These are phyloP conservation scores for Neoscelio sp. DNA, from an alignment of 2,888 invertebrate species.

Conservation along the genomic window DNA sequence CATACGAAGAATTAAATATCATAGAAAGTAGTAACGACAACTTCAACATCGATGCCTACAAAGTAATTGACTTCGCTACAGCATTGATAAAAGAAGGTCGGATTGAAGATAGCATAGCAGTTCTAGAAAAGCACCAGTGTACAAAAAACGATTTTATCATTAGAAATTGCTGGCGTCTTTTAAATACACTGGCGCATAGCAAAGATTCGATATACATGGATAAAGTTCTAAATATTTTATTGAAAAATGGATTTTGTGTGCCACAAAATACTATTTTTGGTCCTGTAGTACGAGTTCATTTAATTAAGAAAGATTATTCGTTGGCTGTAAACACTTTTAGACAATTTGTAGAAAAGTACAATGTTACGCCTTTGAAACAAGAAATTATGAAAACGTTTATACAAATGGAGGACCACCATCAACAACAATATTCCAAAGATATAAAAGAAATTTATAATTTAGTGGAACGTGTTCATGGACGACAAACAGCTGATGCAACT, in stretches of 20 bases:
- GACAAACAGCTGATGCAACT: too few relatives aligned
- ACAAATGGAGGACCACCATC: too few relatives aligned
- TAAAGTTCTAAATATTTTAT: slow-evolving; percentile 3
- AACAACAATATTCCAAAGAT: background rate
- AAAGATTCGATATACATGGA: background rate
- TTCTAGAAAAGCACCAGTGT: background rate
- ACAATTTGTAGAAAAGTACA: background rate
- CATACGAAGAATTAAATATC: background rate
- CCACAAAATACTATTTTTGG: background rate
- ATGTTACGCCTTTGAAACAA: slow-evolving; percentile 10
- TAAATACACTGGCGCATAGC: slow-evolving; percentile 8
- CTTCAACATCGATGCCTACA: background rate
- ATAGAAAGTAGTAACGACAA: background rate
- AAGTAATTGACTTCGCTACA: background rate
- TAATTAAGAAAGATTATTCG: background rate
- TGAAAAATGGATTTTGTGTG: slow-evolving; percentile 12
- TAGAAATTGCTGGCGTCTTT: slow-evolving; percentile 3
- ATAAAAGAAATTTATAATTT: background rate
- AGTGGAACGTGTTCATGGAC: background rate
- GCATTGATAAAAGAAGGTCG: background rate
- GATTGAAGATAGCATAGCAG: background rate
- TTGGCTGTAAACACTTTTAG: background rate
- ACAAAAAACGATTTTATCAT: background rate
- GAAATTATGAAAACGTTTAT: slow-evolving; percentile 5
- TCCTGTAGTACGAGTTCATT: slow-evolving; percentile 4